Conservation (phyloP, 35 echinoderm and acorn worm genomes). For the Ptychodera flava region DNA sequence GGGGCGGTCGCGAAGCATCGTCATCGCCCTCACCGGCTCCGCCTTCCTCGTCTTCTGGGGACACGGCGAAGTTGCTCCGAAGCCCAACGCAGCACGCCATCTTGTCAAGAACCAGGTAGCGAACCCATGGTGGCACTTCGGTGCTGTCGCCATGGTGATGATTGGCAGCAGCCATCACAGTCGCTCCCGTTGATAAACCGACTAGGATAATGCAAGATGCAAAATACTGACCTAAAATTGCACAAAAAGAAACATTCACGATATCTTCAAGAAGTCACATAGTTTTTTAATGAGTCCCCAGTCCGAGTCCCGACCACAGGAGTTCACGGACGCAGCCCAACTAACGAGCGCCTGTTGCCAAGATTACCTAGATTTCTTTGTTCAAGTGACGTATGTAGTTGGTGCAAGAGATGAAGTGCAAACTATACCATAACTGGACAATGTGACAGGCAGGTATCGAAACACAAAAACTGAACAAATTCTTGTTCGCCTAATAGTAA, state of each 20-base stretch:
- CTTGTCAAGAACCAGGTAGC: constrained; percentile 32
- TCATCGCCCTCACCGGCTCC: constrained; percentile 9
- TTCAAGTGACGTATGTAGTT: no score
- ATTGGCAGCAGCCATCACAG: constrained; percentile 42
- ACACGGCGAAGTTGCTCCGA: constrained; percentile 21
- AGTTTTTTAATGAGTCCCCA: no score
- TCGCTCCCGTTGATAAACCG: constrained; percentile 53
- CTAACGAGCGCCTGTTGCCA: no score
- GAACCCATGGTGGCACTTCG: constrained; percentile 46
- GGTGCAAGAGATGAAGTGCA: no score
- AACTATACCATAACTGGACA: constrained; percentile 7
- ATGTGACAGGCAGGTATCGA: no score
- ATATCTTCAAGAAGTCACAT: no score
- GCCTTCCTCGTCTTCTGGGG: constrained; percentile 32
- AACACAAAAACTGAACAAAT: no score
- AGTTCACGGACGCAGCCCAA: no score
- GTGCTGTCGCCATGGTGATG: constrained; percentile 70
- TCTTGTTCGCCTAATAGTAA: no score
- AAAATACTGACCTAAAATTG: constrained; percentile 70
- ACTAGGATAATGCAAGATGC: constrained; percentile 58
- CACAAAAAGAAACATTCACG: not conserved
- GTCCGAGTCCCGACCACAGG: no score
- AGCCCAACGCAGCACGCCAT: constrained; percentile 23
- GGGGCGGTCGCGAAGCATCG: not conserved
- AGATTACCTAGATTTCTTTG: not conserved